Evolutionary conservation across 1,140 invertebrate genomes (phyloP).

Genomic region (Pogonognathellus flavescens): DNA sequence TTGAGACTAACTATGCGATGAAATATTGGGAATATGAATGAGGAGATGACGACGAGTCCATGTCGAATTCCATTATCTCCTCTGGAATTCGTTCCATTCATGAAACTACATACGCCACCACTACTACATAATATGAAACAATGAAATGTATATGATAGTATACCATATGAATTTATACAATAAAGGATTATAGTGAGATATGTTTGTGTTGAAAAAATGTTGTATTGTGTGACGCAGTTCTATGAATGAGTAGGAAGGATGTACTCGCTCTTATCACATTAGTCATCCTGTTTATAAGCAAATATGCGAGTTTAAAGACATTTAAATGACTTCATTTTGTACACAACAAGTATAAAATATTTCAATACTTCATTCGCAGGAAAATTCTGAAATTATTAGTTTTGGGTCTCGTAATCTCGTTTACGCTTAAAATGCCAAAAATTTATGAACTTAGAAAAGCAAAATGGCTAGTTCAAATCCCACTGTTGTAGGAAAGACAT

Average conservation of each 20-base stretch:
- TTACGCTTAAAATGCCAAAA: too few species aligned
- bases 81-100: constrained; percentile 21
- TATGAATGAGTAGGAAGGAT: too few species aligned
- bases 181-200: too few species aligned
- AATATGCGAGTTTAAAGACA: background rate
- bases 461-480: too few species aligned
- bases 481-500: too few species aligned
- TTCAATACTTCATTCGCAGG: too few species aligned
- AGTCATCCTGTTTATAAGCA: background rate
- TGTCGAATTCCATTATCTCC: constrained; percentile 22
- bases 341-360: background rate
- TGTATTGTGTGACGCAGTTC: too few species aligned
- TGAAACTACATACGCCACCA: background rate
- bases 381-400: too few species aligned
- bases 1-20: constrained; percentile 19
- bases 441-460: too few species aligned
- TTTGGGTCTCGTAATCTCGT: too few species aligned
- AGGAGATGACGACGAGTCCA: constrained; percentile 22
- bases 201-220: too few species aligned
- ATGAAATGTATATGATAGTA: background rate
- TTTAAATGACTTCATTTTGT: background rate
- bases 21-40: constrained; percentile 40
- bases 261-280: background rate
- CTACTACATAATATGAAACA: background rate
- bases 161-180: background rate